Evolutionary conservation across 2,888 invertebrate species (phyloP).

Genomic region (Idaea dimidiata): DNA sequence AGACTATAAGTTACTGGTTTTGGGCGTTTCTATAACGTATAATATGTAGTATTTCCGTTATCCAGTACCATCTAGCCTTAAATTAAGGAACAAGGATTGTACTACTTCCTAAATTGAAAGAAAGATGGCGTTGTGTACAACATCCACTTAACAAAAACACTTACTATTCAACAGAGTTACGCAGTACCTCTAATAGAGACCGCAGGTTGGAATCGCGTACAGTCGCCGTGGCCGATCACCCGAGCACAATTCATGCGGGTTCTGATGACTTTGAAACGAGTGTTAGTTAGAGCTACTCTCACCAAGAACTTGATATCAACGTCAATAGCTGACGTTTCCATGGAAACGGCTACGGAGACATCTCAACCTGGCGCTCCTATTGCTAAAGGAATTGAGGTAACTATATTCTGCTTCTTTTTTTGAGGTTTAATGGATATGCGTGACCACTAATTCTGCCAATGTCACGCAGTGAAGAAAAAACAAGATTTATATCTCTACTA

Average conservation of each 20-base stretch:
- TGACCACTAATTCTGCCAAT: no score
- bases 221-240: slow-evolving; percentile 69
- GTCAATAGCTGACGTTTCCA: slow-evolving; percentile 90
- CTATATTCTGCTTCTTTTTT: slow-evolving; percentile 9
- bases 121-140: no score
- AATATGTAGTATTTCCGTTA: no score
- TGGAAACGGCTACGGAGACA: slow-evolving; percentile 90
- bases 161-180: slow-evolving; percentile 68
- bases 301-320: slow-evolving; percentile 79
- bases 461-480: no score
- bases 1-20: no score
- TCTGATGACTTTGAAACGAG: slow-evolving; percentile 89
- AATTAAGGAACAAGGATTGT: no score
- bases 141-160: slow-evolving; percentile 2
- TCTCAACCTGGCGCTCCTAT: slow-evolving; percentile 78
- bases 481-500: no score
- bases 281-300: slow-evolving; percentile 91
- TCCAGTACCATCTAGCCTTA: no score
- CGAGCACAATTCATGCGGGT: slow-evolving; percentile 92
- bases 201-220: slow-evolving; percentile 62
- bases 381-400: slow-evolving; percentile 90
- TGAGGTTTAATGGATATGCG: no score
- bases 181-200: slow-evolving; percentile 84
- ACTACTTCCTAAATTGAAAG: no score
- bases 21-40: no score